These are phyloP conservation scores for Engraulis encrasicolus DNA, from an alignment of 2,113 vertebrate genomes.

Conservation along the genomic window DNA sequence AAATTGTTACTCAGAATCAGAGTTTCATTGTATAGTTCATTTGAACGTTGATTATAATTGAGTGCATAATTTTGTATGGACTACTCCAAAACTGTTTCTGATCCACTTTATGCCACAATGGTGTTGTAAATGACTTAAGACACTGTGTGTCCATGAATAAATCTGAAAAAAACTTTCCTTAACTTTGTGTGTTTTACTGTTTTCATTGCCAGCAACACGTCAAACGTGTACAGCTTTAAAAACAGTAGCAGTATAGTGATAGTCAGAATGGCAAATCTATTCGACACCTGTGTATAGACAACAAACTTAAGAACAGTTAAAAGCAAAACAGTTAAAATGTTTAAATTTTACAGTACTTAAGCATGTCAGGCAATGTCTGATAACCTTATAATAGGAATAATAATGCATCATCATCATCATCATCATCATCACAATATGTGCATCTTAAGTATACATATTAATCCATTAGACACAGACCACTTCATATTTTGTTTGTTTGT, in stretches of 20 bases:
- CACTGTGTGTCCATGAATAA: constrained; percentile 63
- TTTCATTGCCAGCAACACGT: constrained; percentile 71
- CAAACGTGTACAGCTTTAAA: background rate
- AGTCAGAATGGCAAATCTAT: background rate
- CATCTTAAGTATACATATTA: too few species aligned
- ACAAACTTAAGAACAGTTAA: too few species aligned
- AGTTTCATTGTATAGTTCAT: constrained; percentile 29
- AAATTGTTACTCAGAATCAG: constrained; percentile 39
- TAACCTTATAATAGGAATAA: too few species aligned
- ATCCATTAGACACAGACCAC: too few species aligned
- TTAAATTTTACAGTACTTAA: too few species aligned
- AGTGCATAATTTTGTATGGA: background rate
- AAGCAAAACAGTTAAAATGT: background rate
- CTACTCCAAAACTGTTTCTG: background rate
- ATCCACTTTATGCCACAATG: constrained; percentile 16
- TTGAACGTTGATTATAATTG: constrained; percentile 33
- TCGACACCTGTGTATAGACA: background rate
- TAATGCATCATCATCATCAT: too few species aligned
- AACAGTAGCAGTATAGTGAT: too few species aligned
- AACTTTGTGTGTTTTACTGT: background rate
- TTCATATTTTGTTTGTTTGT: too few species aligned
- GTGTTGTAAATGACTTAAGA: constrained; percentile 35
- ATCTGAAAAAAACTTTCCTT: constrained; percentile 5
- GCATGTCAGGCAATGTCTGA: too few species aligned
- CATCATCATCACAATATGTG: too few species aligned